A percentile compares a stretch with the other conserved stretches of the same genome.
phyloP scores from a whole-genome alignment of 2,888 invertebrate species.

The Scaptodrosophila latifasciaeformis region DNA sequence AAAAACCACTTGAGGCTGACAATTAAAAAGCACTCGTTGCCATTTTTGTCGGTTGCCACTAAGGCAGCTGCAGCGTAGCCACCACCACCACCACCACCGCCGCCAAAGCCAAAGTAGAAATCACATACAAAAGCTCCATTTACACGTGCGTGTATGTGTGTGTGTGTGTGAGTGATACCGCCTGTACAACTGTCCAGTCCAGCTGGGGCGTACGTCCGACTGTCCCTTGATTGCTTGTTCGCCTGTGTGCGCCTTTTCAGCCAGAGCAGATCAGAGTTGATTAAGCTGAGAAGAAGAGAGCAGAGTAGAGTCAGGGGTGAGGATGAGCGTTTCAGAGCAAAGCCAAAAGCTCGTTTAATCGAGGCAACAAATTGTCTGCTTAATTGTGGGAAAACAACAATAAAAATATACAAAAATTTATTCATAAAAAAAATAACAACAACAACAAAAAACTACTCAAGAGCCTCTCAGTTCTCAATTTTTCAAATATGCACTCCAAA shows the following conservation, averaged over 20 bases:
- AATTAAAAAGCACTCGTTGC: conserved; percentile 58
- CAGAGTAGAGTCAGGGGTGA: no score
- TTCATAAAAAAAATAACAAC: background rate
- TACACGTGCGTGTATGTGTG: conserved; percentile 3
- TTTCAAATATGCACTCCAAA: background rate
- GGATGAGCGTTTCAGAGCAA: no score
- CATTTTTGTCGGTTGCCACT: conserved; percentile 17
- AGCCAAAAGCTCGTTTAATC: conserved; percentile 28
- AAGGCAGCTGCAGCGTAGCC: conserved; percentile 23
- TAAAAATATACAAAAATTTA: conserved; percentile 15
- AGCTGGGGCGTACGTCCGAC: conserved; percentile 16
- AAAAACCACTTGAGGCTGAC: conserved; percentile 61
- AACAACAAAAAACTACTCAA: no score
- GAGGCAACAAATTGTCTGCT: conserved; percentile 47
- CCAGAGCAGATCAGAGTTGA: no score
- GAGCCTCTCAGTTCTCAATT: background rate
- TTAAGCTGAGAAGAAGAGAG: no score
- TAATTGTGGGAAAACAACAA: conserved; percentile 58
- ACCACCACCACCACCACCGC: conserved; percentile 1
- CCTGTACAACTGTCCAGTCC: conserved; percentile 22
- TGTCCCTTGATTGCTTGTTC: conserved; percentile 40
- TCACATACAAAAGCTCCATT: conserved; percentile 10
- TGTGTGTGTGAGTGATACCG: conserved; percentile 25
- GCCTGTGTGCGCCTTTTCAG: conserved; percentile 32
- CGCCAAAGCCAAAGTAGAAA: conserved; percentile 5